phyloP scores from a whole-genome alignment of 1,140 invertebrate genomes.

The Nixonia krombeini region DNA sequence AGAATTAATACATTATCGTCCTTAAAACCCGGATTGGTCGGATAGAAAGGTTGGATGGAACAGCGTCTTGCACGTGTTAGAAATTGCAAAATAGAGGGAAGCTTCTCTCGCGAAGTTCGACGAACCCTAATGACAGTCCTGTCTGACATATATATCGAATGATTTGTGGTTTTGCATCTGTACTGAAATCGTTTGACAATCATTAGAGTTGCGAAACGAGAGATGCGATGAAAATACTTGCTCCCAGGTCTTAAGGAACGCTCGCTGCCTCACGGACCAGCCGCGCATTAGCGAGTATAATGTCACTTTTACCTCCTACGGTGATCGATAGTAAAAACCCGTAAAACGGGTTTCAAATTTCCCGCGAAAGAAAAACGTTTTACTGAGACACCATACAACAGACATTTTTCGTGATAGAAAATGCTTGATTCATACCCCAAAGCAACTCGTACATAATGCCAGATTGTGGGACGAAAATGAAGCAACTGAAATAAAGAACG shows the following conservation, averaged over 20 bases:
- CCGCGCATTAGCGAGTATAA: slow-evolving; percentile 3
- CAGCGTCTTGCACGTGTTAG: too few species aligned
- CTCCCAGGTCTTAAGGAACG: neutral
- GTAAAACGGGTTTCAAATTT: slow-evolving; percentile 10
- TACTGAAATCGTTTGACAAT: neutral
- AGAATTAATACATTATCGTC: too few species aligned
- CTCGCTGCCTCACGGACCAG: slow-evolving; percentile 8
- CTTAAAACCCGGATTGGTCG: too few species aligned
- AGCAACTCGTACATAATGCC: neutral
- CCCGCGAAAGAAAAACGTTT: slow-evolving; percentile 2
- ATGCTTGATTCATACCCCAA: slow-evolving; percentile 3
- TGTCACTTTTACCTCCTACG: slow-evolving; percentile 5
- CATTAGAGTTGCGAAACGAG: too few species aligned
- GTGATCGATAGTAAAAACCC: slow-evolving; percentile 2
- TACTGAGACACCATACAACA: neutral
- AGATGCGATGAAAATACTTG: neutral
- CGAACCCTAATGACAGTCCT: slow-evolving; percentile 2
- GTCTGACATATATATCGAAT: neutral
- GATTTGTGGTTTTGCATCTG: neutral
- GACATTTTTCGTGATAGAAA: neutral
- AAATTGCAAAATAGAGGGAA: too few species aligned
- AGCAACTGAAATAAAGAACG: neutral
- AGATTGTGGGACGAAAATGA: neutral
- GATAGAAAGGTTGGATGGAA: too few species aligned
- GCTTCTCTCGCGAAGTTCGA: slow-evolving; percentile 4